Conservation (phyloP, 2,888 invertebrate species). For the Agonopterix arenella region DNA sequence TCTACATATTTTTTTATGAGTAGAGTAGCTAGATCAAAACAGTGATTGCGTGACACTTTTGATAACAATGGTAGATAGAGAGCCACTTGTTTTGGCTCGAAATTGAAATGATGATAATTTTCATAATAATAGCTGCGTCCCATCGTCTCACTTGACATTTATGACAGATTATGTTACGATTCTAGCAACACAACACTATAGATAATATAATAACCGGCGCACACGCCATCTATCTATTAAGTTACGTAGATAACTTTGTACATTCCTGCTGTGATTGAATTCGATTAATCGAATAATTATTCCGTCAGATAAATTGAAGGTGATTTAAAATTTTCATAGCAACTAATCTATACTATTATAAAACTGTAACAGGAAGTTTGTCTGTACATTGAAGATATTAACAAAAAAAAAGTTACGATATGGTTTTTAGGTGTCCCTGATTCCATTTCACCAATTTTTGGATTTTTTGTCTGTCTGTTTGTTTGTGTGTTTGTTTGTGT, state of each 20-base stretch:
- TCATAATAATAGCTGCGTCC: constrained; percentile 48
- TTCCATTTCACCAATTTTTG: too few relatives aligned
- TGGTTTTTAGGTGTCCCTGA: too few relatives aligned
- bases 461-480: too few relatives aligned
- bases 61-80: constrained; percentile 49
- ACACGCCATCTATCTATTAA: constrained; percentile 71
- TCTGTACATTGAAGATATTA: too few relatives aligned
- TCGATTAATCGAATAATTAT: constrained; percentile 51
- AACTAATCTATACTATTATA: too few relatives aligned
- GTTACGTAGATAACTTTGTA: constrained; percentile 40
- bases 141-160: constrained; percentile 60
- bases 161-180: constrained; percentile 60
- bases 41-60: constrained; percentile 57
- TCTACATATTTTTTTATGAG: too few relatives aligned
- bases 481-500: too few relatives aligned
- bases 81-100: constrained; percentile 50
- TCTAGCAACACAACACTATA: constrained; percentile 34
- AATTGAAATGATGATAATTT: constrained; percentile 58
- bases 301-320: not conserved
- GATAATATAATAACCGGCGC: constrained; percentile 43
- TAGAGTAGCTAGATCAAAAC: not conserved
- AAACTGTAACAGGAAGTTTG: too few relatives aligned
- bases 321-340: too few relatives aligned
- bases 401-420: too few relatives aligned
- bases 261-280: constrained; percentile 52